phyloP scores from a whole-genome alignment of 2,888 invertebrate species.

The Tuta absoluta region DNA sequence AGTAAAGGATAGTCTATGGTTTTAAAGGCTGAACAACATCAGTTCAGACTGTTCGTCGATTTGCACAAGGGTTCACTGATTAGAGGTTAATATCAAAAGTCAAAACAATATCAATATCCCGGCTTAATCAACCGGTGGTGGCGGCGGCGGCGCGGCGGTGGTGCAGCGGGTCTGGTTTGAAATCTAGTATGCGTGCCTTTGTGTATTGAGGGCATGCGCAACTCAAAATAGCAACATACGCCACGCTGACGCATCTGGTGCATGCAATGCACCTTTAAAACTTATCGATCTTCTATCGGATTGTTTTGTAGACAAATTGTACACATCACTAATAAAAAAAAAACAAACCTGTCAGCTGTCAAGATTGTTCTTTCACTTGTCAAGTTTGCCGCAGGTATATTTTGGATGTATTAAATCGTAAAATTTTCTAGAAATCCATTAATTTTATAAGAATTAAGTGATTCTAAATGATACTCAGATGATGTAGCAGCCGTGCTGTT shows the following conservation, averaged over 20 bases:
- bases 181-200: no score
- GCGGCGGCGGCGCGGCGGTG: no score
- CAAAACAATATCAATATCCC: no score
- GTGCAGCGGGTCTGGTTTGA: no score
- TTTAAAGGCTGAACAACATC: no score
- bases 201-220: no score
- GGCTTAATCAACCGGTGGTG: no score
- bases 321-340: slow-evolving; percentile 18
- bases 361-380: slow-evolving; percentile 50
- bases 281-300: not conserved
- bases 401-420: slow-evolving; percentile 40
- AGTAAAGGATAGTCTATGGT: no score
- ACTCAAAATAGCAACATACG: no score
- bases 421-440: slow-evolving; percentile 38
- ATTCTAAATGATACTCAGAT: not conserved
- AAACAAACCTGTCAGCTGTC: slow-evolving; percentile 25
- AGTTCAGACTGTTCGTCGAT: no score
- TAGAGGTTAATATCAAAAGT: no score
- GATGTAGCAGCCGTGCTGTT: not conserved
- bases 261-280: not conserved
- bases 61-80: no score
- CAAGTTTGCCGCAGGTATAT: slow-evolving; percentile 56
- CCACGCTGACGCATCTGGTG: not conserved
- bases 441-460: slow-evolving; percentile 11
- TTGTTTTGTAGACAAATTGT: not conserved